phyloP scores from a whole-genome alignment of 2,888 invertebrate genomes.

The Drosophila kanekoi region DNA sequence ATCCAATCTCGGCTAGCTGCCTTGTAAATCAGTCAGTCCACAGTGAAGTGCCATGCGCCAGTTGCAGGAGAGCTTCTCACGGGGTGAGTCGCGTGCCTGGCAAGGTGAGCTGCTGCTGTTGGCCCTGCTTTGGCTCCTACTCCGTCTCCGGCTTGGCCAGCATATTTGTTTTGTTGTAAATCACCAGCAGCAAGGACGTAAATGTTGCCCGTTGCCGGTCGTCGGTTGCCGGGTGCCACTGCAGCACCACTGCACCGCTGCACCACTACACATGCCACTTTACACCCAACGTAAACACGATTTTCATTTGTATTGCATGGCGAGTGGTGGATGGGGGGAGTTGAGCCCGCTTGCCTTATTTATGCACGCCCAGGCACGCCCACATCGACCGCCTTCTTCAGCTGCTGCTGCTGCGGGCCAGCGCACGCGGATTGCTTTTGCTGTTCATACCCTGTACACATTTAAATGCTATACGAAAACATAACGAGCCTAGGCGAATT shows the following conservation, averaged over 20 bases:
- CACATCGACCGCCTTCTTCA: constrained; percentile 36
- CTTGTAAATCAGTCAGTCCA: constrained; percentile 80
- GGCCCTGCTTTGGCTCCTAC: constrained; percentile 1
- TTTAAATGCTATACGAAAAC: background rate
- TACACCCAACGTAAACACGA: constrained; percentile 80
- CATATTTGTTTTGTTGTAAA: constrained; percentile 83
- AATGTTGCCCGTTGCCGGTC: constrained; percentile 55
- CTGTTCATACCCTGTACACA: constrained; percentile 29
- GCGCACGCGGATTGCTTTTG: constrained; percentile 63
- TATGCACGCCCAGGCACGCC: constrained; percentile 69
- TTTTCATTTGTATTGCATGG: constrained; percentile 78
- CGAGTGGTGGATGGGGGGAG: background rate
- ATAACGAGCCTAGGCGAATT: no score
- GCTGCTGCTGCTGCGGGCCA: constrained; percentile 4
- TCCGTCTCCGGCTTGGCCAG: constrained; percentile 36
- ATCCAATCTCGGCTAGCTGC: constrained; percentile 81
- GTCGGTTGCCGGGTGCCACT: constrained; percentile 14
- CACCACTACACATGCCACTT: constrained; percentile 78
- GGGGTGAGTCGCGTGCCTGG: constrained; percentile 14
- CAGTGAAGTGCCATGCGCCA: constrained; percentile 32
- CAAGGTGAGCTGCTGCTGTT: constrained; percentile 53
- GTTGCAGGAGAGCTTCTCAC: background rate
- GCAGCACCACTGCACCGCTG: constrained; percentile 36
- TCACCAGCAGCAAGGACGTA: constrained; percentile 73
- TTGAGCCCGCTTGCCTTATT: constrained; percentile 55